phyloP scores from a whole-genome alignment of 2,888 invertebrate species.

The Volucella bombylans region DNA sequence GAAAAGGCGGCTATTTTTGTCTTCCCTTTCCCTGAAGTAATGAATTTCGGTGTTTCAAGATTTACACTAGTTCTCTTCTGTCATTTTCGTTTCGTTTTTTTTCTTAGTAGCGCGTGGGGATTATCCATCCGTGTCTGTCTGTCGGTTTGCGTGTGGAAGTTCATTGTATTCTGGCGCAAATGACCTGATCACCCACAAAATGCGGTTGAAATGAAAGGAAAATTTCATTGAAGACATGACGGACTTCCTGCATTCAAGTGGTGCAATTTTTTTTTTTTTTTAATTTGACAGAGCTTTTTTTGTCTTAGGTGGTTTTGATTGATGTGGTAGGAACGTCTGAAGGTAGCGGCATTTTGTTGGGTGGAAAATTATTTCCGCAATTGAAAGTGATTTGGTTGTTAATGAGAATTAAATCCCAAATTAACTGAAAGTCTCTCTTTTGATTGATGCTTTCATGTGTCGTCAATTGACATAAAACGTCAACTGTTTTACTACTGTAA shows the following conservation, averaged over 20 bases:
- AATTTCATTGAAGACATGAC: neutral
- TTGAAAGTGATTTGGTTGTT: constrained; percentile 4
- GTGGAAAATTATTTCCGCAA: neutral
- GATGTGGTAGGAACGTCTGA: neutral
- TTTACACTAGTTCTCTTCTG: neutral
- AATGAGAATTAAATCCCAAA: too few species aligned
- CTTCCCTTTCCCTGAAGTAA: constrained; percentile 27
- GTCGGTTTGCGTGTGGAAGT: neutral
- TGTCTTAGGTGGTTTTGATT: neutral
- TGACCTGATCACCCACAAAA: constrained; percentile 36
- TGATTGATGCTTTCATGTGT: too few species aligned
- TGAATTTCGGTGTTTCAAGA: neutral
- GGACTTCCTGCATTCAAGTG: constrained; percentile 11
- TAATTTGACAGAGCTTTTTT: neutral
- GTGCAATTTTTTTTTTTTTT: constrained; percentile 18
- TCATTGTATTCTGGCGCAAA: constrained; percentile 7
- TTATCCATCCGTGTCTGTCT: neutral
- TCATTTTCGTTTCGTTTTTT: neutral
- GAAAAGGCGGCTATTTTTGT: constrained; percentile 53
- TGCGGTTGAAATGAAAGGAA: neutral
- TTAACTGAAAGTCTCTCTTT: too few species aligned
- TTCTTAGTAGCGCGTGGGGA: neutral
- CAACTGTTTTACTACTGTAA: too few species aligned
- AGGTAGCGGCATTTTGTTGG: neutral
- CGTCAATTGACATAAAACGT: too few species aligned